Conservation (phyloP, 2,888 invertebrate species). For the Salpingus planirostris region DNA sequence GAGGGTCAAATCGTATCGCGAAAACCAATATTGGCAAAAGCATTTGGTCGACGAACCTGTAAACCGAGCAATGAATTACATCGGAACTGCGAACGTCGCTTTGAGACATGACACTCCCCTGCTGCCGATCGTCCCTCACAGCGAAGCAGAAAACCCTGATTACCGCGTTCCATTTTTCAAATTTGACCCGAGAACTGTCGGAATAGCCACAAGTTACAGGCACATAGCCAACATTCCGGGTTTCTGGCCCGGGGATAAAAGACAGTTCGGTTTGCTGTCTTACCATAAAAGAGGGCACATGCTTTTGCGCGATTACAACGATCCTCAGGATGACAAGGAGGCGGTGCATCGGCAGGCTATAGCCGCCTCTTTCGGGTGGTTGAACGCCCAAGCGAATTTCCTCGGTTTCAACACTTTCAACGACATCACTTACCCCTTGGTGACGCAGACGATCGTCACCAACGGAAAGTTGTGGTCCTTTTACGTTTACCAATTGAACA, state of each 20-base stretch:
- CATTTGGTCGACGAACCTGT: conserved; percentile 46
- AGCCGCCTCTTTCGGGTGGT: conserved; percentile 70
- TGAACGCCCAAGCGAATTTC: conserved; percentile 68
- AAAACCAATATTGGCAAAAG: conserved; percentile 36
- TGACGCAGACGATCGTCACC: conserved; percentile 80
- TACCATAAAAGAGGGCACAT: conserved; percentile 61
- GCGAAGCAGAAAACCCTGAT: conserved; percentile 48
- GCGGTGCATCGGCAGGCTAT: conserved; percentile 67
- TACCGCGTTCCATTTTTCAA: conserved; percentile 51
- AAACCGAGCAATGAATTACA: conserved; percentile 62
- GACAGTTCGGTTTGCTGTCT: conserved; percentile 71
- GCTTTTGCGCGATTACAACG: conserved; percentile 44
- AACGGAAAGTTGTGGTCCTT: conserved; percentile 84
- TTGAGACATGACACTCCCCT: conserved; percentile 63
- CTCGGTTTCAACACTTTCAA: conserved; percentile 86
- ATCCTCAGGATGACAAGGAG: conserved; percentile 48
- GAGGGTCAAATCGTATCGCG: conserved; percentile 36
- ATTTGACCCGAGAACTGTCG: conserved; percentile 54
- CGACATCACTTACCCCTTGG: conserved; percentile 85
- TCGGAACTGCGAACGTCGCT: conserved; percentile 59
- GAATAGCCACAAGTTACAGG: conserved; percentile 46
- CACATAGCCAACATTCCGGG: conserved; percentile 71
- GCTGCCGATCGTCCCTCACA: conserved; percentile 50
- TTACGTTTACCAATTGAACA: conserved; percentile 88
- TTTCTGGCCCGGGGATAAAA: conserved; percentile 76